These are phyloP conservation scores for Rhinoraja longicauda DNA, from an alignment of 2,797 vertebrate genomes.

Conservation along the genomic window DNA sequence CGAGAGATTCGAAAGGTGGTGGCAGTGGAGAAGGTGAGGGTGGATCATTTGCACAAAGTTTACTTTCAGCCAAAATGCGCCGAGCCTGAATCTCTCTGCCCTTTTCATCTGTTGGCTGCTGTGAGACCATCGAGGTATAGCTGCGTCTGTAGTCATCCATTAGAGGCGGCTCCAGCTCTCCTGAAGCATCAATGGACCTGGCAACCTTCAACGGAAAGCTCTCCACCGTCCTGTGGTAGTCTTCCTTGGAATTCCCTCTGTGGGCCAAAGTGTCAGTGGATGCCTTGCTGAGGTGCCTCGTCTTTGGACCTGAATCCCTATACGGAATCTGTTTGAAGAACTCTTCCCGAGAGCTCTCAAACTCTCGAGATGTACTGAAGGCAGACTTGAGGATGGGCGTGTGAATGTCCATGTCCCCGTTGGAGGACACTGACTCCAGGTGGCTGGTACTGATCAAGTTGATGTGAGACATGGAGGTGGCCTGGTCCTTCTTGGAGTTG, in stretches of 20 bases:
- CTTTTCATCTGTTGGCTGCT: slow-evolving; percentile 54
- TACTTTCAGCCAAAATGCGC: slow-evolving; percentile 66
- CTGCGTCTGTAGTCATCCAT: slow-evolving; percentile 66
- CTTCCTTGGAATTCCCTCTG: slow-evolving; percentile 50
- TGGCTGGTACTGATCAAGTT: slow-evolving; percentile 88
- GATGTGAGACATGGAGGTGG: slow-evolving; percentile 85
- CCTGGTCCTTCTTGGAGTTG: slow-evolving; percentile 78
- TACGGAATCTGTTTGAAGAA: slow-evolving; percentile 70
- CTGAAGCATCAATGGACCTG: slow-evolving; percentile 74
- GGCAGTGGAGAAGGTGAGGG: slow-evolving; percentile 65
- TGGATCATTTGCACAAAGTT: slow-evolving; percentile 71
- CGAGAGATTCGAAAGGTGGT: slow-evolving; percentile 65
- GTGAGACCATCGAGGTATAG: slow-evolving; percentile 54
- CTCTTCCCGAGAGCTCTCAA: slow-evolving; percentile 74
- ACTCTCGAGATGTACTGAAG: slow-evolving; percentile 71
- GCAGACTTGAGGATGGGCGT: slow-evolving; percentile 67
- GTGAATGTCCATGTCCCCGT: slow-evolving; percentile 64
- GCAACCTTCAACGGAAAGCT: slow-evolving; percentile 77
- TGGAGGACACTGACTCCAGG: slow-evolving; percentile 68
- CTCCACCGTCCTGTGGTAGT: slow-evolving; percentile 55
- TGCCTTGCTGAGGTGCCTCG: slow-evolving; percentile 61
- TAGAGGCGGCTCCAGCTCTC: slow-evolving; percentile 64
- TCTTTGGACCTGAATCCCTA: slow-evolving; percentile 54
- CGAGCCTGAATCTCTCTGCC: slow-evolving; percentile 66
- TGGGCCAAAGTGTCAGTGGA: slow-evolving; percentile 59